These are phyloP conservation scores for Acyrthosiphon pisum DNA, from an alignment of 1,140 invertebrate species.

Conservation along the genomic window DNA sequence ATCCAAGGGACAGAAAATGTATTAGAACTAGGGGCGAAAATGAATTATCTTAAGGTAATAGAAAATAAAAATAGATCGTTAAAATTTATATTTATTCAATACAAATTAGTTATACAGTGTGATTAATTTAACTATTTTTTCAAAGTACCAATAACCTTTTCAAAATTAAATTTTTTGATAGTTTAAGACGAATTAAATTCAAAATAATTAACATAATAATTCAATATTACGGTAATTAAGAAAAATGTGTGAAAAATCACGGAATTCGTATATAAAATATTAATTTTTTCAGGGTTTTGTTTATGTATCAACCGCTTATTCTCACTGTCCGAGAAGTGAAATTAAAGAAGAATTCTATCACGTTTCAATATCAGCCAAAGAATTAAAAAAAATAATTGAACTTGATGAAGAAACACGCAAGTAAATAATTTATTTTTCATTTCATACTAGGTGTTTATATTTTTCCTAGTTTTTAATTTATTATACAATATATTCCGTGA, in stretches of 20 bases:
- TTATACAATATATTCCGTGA: background rate
- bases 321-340: conserved; percentile 74
- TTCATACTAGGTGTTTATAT: background rate
- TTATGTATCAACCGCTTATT: conserved; percentile 86
- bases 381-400: background rate
- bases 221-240: too few relatives aligned
- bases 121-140: too few relatives aligned
- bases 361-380: conserved; percentile 64
- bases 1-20: conserved; percentile 35
- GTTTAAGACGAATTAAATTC: too few relatives aligned
- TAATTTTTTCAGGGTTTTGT: conserved; percentile 68
- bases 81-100: too few relatives aligned
- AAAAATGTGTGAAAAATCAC: background rate
- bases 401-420: background rate
- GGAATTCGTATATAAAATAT: background rate
- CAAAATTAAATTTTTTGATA: background rate
- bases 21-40: background rate
- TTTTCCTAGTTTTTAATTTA: background rate
- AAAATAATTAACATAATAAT: too few relatives aligned
- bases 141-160: background rate
- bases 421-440: background rate
- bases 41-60: conserved; percentile 45
- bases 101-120: too few relatives aligned
- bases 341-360: conserved; percentile 85
- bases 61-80: background rate